Conservation (phyloP, 2,113 vertebrate genomes). For the Poicephalus meyeri region DNA sequence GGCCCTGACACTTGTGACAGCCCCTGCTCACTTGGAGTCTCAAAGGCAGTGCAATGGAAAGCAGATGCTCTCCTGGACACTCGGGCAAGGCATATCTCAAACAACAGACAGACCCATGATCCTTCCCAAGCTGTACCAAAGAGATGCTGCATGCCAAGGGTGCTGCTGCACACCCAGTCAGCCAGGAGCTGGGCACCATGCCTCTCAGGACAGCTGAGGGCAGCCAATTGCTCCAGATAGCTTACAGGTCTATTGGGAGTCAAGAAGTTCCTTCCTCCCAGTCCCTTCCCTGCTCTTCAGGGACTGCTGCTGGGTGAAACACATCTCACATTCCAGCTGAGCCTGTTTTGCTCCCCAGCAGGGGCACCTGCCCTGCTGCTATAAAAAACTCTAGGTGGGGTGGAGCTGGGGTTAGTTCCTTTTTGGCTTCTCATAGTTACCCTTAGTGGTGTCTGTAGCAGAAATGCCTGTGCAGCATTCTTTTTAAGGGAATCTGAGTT, state of each 20-base stretch:
- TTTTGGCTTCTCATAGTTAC: rapidly evolving
- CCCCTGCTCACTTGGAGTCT: background rate
- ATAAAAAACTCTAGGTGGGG: background rate
- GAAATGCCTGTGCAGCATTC: background rate
- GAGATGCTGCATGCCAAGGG: background rate
- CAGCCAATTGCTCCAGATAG: background rate
- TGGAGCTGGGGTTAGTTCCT: rapidly evolving
- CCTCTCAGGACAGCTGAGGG: background rate
- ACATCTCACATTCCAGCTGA: background rate
- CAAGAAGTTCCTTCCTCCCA: background rate
- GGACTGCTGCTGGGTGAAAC: background rate
- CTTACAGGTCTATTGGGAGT: rapidly evolving
- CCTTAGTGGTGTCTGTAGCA: background rate
- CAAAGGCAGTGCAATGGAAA: background rate
- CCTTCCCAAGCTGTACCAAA: background rate
- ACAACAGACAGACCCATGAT: background rate
- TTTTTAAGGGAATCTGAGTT: background rate
- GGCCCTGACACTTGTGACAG: background rate
- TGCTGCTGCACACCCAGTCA: background rate
- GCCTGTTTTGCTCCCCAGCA: background rate
- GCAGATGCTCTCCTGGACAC: background rate
- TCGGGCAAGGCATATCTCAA: background rate
- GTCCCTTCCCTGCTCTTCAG: background rate
- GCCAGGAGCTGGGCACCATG: background rate
- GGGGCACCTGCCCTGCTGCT: background rate